Evolutionary conservation across 1,140 invertebrate genomes (phyloP).

Genomic region (Mya arenaria): DNA sequence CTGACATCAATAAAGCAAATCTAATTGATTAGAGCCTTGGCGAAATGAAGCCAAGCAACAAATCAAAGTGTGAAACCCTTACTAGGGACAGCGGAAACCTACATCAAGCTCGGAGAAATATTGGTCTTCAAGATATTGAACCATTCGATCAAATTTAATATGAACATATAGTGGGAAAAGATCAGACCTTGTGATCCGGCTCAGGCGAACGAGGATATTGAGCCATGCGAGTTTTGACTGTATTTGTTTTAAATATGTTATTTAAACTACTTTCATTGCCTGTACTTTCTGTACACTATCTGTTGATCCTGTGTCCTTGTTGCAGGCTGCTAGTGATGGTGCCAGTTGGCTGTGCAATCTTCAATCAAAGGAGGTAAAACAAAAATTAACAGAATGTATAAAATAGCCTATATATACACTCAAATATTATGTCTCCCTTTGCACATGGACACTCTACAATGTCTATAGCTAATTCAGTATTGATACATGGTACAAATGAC

Average conservation of each 20-base stretch:
- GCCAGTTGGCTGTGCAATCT: conserved; percentile 57
- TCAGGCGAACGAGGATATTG: not conserved
- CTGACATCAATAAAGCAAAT: too few species aligned
- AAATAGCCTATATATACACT: too few species aligned
- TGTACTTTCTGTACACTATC: not conserved
- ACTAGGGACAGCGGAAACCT: not conserved
- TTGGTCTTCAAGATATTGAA: not conserved
- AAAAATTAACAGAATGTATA: too few species aligned
- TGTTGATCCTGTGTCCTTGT: not conserved
- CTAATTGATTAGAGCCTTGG: too few species aligned
- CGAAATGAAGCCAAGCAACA: too few species aligned
- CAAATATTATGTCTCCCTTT: not conserved
- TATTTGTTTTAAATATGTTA: not conserved
- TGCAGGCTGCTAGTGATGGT: conserved; percentile 60
- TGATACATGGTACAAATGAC: not conserved
- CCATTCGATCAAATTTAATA: not conserved
- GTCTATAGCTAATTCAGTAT: not conserved
- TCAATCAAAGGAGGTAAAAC: conserved; percentile 59
- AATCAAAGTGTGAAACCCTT: too few species aligned
- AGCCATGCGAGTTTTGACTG: not conserved
- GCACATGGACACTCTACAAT: not conserved
- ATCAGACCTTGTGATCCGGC: not conserved
- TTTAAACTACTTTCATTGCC: not conserved
- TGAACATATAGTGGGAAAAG: not conserved
- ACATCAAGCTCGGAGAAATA: not conserved